Evolutionary conservation across 2,797 vertebrate genomes (phyloP), one percentile per base, ranked within the genome.

Genomic region (Adrianichthys oophorus): DNA sequence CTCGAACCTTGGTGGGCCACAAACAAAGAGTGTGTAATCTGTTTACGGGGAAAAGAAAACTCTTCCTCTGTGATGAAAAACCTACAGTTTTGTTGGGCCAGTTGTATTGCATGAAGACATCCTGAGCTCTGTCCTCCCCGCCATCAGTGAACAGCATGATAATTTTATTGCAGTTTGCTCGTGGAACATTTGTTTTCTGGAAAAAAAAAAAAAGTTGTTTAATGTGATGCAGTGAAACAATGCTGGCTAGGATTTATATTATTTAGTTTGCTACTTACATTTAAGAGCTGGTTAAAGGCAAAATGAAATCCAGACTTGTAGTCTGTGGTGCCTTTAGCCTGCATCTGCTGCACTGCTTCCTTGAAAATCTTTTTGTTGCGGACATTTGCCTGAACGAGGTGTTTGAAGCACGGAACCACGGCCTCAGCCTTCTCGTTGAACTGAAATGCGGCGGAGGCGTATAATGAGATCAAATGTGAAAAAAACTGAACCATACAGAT

Each of bases 121-220:
- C 98, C 88, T 99, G 97, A 45, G 98, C 97, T 0, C 97, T 91
- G 74, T 99, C 98, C 82, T 99, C 97, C 0, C 98, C 98, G 0
- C 98, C 98, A 0, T 99, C 98, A 0, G 98, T 99, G 84, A 99
- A 99, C 88, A 99, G 92, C 98, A 99, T 99, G 80, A 99, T 99
- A 89, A 99, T 97, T 90, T 99, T 99, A 85, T 99, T 99, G 88
- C 98, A 99, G 91, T 99, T 95, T 49, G 98, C 97, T 47, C 98
- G 92, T 0, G 95, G 96, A 76, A 98, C 94, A 72, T 97, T 97
- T 72, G 95, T 95, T 88, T 98, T 93, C 49, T 79, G 78, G 55
- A 71, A 72, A 74, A 60, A 7, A 52, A 18, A 10, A 26, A 60
- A 49, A 0, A 10, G 2, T 12, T 12, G 26, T 26, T 26, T 4